phyloP scores from a whole-genome alignment of 2,797 vertebrate genomes.

The Lithobates pipiens region DNA sequence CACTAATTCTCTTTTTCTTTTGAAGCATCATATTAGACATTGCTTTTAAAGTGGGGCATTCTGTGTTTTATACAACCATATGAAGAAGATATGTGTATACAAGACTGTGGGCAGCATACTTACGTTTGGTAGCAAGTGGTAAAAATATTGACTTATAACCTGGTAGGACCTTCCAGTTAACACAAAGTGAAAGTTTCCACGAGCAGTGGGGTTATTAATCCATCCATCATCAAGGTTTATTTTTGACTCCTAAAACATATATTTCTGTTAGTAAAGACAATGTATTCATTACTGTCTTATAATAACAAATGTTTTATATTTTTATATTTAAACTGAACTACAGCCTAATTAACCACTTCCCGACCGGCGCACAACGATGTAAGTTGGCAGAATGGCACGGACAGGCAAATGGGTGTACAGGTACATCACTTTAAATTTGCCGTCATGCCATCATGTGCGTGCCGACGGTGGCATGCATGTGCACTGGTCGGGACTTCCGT shows the following conservation, averaged over 20 bases:
- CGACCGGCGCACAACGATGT: no score
- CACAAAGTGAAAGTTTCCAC: slow-evolving; percentile 75
- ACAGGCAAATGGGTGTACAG: no score
- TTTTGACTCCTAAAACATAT: slow-evolving; percentile 68
- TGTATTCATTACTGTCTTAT: neutral
- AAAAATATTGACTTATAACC: slow-evolving; percentile 73
- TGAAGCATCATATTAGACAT: no score
- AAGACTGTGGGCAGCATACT: slow-evolving; percentile 14
- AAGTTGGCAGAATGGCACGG: no score
- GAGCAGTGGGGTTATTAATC: slow-evolving; percentile 48
- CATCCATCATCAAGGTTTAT: slow-evolving; percentile 53
- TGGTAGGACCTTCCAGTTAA: slow-evolving; percentile 77
- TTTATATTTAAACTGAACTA: no score
- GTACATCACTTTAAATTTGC: no score
- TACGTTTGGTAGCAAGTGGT: slow-evolving; percentile 77
- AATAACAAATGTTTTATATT: no score
- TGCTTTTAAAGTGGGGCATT: neutral
- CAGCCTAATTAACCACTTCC: no score
- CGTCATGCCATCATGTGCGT: no score
- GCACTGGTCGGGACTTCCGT: no score
- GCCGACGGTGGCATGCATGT: no score
- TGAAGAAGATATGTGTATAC: neutral
- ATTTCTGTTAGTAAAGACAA: neutral
- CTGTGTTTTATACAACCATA: neutral
- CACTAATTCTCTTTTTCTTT: no score